A percentile compares a stretch with the other conserved stretches of the same genome.
Conservation (phyloP, 2,113 vertebrate genomes). For the Mirounga angustirostris region DNA sequence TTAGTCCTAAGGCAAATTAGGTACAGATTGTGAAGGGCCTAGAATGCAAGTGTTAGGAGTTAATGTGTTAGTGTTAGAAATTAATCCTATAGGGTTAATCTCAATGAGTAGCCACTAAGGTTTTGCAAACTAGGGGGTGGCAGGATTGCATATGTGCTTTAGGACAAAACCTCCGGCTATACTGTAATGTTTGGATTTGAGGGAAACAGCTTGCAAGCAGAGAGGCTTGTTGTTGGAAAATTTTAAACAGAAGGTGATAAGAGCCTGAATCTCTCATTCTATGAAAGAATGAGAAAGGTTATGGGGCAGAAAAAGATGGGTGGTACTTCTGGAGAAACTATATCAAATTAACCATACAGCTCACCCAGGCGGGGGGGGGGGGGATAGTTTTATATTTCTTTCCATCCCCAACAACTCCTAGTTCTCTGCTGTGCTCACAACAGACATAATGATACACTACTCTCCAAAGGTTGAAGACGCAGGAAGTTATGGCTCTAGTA, state of each 20-base stretch:
- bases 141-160: neutral
- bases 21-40: neutral
- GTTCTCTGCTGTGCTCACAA: neutral
- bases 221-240: neutral
- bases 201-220: neutral
- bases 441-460: neutral
- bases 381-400: neutral
- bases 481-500: neutral
- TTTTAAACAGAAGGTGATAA: conserved; percentile 17
- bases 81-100: neutral
- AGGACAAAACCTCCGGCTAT: neutral
- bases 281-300: neutral
- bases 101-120: neutral
- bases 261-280: neutral
- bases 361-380: neutral
- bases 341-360: neutral
- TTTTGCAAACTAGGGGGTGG: neutral
- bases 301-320: neutral
- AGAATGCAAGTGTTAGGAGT: neutral
- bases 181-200: neutral
- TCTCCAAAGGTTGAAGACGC: conserved; percentile 7
- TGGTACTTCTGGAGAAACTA: neutral
- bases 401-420: neutral
- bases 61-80: neutral
- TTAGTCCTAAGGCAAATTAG: neutral